Evolutionary conservation across 2,797 vertebrate species (phyloP), one percentile per base, ranked within the genome.

Genomic region (Molossus molossus): DNA sequence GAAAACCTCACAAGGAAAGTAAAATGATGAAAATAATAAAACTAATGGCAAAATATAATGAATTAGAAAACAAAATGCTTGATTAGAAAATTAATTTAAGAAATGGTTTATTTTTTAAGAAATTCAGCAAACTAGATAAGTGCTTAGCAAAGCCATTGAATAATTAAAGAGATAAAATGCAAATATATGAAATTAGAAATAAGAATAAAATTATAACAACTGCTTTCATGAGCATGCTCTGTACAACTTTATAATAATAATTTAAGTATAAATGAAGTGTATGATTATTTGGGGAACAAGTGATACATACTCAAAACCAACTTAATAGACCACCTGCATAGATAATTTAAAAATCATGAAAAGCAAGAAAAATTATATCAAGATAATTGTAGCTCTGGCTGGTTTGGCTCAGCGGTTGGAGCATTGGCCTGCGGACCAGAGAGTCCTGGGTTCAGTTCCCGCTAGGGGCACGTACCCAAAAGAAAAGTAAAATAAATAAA

Each of bases 11-110:
- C 14, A 62, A 40, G 9, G 27, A 58, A 87, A 64, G 12, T 64
- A 81, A 45, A 96, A 79, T 64, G 33, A 85, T 88, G 10, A 90
- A 95, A 77, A 86, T 29, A 58, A 84, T 65, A 94, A 93, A 80
- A 86, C 29, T 33, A 58, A n/a, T 40, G 81, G 21, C 10, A 84
- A 60, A 58, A 86, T 80, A 79, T 87, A 81, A 57, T 72, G 21
- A 88, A 89, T 92, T 70, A 69, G 17, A 86, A 82, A 87, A 40
- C 13, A 91, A 91, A 94, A 87, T 57, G 2, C 20, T 27, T 75
- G 14, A 77, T 25, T 88, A 48, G 70, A 88, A 91, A 91, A 76
- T 73, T 12, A 91, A 37, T 45, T 9, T 70, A 48, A 88, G 9
- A 80, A 6, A 14, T 72, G 20, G 10, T 62, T 92, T 93, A 25